A percentile compares a stretch with the other conserved stretches of the same genome.
Evolutionary conservation across 2,888 invertebrate species (phyloP).

Genomic region (Papilio protenor): DNA sequence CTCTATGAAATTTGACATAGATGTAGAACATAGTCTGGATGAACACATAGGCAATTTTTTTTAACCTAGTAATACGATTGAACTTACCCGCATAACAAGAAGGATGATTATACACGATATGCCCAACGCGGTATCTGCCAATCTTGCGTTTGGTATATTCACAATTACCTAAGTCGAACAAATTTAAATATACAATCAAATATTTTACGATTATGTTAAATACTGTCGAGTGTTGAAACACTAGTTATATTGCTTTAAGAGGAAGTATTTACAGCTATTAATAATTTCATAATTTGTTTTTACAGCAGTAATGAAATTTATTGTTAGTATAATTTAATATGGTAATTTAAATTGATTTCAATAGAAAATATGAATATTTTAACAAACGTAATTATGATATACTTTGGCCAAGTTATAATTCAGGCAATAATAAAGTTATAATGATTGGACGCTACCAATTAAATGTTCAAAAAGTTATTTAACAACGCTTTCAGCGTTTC

Average conservation of each 20-base stretch:
- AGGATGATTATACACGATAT: constrained; percentile 89
- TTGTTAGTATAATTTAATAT: too few species aligned
- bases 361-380: background rate
- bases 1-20: too few species aligned
- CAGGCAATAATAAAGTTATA: constrained; percentile 10
- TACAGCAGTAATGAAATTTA: background rate
- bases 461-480: constrained; percentile 19
- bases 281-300: background rate
- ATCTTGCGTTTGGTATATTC: constrained; percentile 87
- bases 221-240: background rate
- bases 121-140: constrained; percentile 89
- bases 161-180: constrained; percentile 80
- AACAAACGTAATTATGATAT: background rate
- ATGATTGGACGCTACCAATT: constrained; percentile 21
- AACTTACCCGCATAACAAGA: constrained; percentile 89
- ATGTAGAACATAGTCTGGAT: too few species aligned
- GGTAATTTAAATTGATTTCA: too few species aligned
- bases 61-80: background rate
- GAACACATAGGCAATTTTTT: too few species aligned
- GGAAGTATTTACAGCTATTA: background rate
- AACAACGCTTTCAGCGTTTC: background rate
- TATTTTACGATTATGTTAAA: background rate
- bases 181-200: background rate
- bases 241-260: background rate
- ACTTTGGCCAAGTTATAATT: constrained; percentile 2